A percentile compares a stretch with the other conserved stretches of the same genome.
Evolutionary conservation across 2,888 invertebrate species (phyloP).

Genomic region (Habroteleia sp.): DNA sequence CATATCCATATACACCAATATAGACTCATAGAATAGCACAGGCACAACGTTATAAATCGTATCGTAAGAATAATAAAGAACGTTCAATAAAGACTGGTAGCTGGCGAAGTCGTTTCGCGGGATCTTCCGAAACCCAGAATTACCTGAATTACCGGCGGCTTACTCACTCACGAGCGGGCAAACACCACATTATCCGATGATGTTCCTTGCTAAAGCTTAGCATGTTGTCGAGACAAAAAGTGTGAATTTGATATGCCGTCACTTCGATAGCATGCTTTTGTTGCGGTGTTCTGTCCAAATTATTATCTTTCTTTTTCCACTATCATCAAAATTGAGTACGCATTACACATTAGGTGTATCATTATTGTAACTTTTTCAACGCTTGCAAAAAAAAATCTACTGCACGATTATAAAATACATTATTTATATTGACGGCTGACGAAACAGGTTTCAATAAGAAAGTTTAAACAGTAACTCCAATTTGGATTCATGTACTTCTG

Average conservation of each 20-base stretch:
- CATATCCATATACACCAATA: no score
- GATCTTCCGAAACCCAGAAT: slow-evolving; percentile 76
- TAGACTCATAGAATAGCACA: no score
- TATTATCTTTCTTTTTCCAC: slow-evolving; percentile 56
- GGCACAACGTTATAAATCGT: slow-evolving; percentile 64
- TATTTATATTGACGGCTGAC: slow-evolving; percentile 47
- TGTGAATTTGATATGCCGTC: slow-evolving; percentile 64
- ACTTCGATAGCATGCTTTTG: slow-evolving; percentile 45
- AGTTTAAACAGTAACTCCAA: no score
- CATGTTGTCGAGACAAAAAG: slow-evolving; percentile 58
- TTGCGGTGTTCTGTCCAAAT: slow-evolving; percentile 43
- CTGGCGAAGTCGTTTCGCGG: slow-evolving; percentile 67
- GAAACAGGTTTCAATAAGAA: slow-evolving; percentile 40
- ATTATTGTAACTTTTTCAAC: slow-evolving; percentile 47
- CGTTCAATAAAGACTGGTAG: slow-evolving; percentile 76
- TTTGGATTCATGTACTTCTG: no score
- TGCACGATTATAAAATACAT: slow-evolving; percentile 60
- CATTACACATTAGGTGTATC: slow-evolving; percentile 40
- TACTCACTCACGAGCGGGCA: slow-evolving; percentile 67
- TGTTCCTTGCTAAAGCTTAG: slow-evolving; percentile 57
- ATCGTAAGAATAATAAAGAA: slow-evolving; percentile 72
- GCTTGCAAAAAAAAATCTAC: slow-evolving; percentile 40
- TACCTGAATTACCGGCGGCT: slow-evolving; percentile 76
- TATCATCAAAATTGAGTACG: slow-evolving; percentile 52
- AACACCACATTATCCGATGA: slow-evolving; percentile 68